Base-by-base conservation (phyloP, 2,888 invertebrate genomes). In the Drosophila algonquin region DNA sequence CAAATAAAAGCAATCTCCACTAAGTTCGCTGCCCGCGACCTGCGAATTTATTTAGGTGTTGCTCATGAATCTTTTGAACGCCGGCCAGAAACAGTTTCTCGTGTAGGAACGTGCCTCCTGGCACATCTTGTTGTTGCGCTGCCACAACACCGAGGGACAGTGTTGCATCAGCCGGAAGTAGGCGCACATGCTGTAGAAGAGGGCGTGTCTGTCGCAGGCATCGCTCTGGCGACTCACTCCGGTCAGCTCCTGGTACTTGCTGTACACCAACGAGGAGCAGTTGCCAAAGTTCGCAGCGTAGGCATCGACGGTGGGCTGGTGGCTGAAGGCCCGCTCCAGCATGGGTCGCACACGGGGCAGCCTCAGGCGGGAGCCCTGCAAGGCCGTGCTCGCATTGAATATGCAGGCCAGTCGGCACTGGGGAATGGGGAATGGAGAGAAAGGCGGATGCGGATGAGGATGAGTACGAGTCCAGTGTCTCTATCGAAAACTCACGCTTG, bases 131-230 rank as follows among this genome's bases (percentile, higher is more conserved):
- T 40, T 40, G 40, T 14, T 40, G 40, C 40, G 40, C 40, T 40
- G 40, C 40, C 40, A 40, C 14, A 14, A 1, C 6, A 0, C 40
- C 14, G 40, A 30, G 0, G 85, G 85, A 53, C 85, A 85, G 53
- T 68, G 61, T 1, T 51, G 46, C 18, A 85, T 78, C 9, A 85
- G 65, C 0, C 70, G 75, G 10, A 82, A 74, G 12, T 85, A 72
- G 44, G 85, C 85, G 48, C 87, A 86, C 0, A 86, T 73, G 27
- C 85, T 84, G 57, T 86, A 86, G 58, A 86, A 87, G 24, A 84
- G 73, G 32, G 87, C 84, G 55, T 86, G 85, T 2, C 79, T 69
- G 45, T 82, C 78, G 16, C 85, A 87, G 54, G 77, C 70, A 32
- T 71, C 86, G 24, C 75, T 86, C 48, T 84, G 84, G 0, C 77